Base-by-base conservation (phyloP, 1,140 invertebrate genomes). In the Neotoxoptera formosana region DNA sequence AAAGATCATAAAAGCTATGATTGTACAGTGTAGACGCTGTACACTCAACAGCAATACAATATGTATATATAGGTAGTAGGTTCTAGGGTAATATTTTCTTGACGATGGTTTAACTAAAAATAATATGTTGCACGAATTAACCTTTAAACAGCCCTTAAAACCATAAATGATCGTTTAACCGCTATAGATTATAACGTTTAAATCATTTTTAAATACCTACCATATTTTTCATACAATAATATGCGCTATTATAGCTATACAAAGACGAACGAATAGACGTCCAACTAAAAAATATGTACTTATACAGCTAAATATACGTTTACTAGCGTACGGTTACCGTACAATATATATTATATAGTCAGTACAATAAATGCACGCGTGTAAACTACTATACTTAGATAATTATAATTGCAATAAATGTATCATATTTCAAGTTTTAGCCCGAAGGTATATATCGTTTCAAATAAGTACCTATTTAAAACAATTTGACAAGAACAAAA, bases 401-500 rank as follows among this genome's bases (percentile, higher is more conserved):
- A 53, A 60, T 88, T 90, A 90, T 41, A 90, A 60, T 90, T 41
- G 53, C 53, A 60, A 90, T 56, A 60, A 60, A 36, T 17, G 36
- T 90, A 36, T 56, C 53, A 60, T 90, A 90, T 41, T 90, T 90
- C 51, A 30, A 60, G 21, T 45, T 90, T 41, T 30, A 25, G n/a
- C 51, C 30, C n/a, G 34, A 47, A 21, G 87, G n/a, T 89, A 89
- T 56, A 36, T 45, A 34, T 20, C 36, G 45, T 41, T 56, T 90
- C 88, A 56, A 90, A 90, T 45, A 36, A 34, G 88, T 36, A 25
- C 45, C 36, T n/a, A 45, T 90, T 67, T 45, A 45, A 90, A 90
- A 90, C 53, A 67, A 60, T 90, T 90, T 90, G 53, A 60, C 88
- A 90, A 60, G 51, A 90, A 90, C 88, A 41, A 41, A 90, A 41